These are phyloP conservation scores for Galendromus occidentalis DNA, from an alignment of 1,140 invertebrate species.

Conservation along the genomic window DNA sequence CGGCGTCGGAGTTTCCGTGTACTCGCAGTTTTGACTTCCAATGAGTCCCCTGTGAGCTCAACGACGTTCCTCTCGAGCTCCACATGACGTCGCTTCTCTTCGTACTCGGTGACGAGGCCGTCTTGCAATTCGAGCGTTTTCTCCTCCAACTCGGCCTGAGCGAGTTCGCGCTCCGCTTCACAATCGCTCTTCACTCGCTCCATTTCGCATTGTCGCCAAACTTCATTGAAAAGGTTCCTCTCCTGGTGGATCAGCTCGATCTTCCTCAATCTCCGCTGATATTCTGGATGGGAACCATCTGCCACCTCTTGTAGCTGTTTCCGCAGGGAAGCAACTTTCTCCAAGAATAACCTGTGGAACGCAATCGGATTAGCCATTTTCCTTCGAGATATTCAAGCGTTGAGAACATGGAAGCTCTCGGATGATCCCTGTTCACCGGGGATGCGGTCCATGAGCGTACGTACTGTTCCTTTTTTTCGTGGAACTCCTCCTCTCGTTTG, in stretches of 20 bases:
- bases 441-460: conserved; percentile 26
- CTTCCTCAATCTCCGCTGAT: conserved; percentile 53
- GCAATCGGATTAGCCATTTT: no score
- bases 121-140: conserved; percentile 80
- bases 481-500: conserved; percentile 46
- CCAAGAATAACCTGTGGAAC: conserved; percentile 59
- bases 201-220: conserved; percentile 41
- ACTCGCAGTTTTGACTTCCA: conserved; percentile 35
- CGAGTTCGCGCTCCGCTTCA: conserved; percentile 60
- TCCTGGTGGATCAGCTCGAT: conserved; percentile 61
- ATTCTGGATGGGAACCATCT: conserved; percentile 66
- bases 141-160: conserved; percentile 78
- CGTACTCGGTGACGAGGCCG: conserved; percentile 68
- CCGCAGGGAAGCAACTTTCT: conserved; percentile 69
- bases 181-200: conserved; percentile 73
- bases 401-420: no score
- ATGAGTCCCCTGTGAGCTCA: conserved; percentile 51
- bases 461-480: conserved; percentile 79
- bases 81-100: conserved; percentile 71
- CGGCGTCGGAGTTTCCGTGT: conserved; percentile 70
- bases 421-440: no score
- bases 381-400: no score
- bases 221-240: conserved; percentile 51
- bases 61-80: conserved; percentile 64
- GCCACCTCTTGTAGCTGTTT: conserved; percentile 70